Evolutionary conservation across 2,113 vertebrate genomes (phyloP), one percentile per base, ranked within the genome.

Genomic region (Mormyrus iriodes): DNA sequence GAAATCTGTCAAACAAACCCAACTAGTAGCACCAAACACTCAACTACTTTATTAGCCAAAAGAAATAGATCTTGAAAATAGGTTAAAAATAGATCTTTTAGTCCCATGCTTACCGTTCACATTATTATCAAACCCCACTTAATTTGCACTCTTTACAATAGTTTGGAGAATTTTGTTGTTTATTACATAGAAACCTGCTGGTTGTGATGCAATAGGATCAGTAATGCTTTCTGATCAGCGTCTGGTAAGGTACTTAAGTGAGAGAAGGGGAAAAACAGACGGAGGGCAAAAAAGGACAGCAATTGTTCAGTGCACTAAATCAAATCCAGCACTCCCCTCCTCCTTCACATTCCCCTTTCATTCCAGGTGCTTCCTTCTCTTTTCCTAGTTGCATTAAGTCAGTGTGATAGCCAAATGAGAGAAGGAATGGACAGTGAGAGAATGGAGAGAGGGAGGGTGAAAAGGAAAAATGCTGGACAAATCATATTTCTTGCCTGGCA

Each of bases 401-500:
- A 15, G 15, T 46, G 21, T 51, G 52, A 48, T 19, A n/a, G 88
- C 51, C 21, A 76, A 53, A 48, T 31, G 49, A 85, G 12, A 35
- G n/a, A 79, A 31, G 58, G 39, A 79, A 65, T 13, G 21, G 31
- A 52, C 24, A 86, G 51, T 8, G 42, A 65, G 21, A 49, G 53
- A 87, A 31, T 17, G 48, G 51, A n/a, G 42, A 39, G 44, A 44
- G 83, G 58, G 61, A 31, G 79, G 76, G 13, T 4, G 31, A 39
- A 49, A 49, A 61, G 27, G 42, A 88, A 83, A 89, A 88, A 90
- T 65, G 76, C 51, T 83, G 79, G 90, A 88, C 88, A 79, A 90
- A 87, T 88, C 21, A 91, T 85, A 90, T 90, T 91, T 88, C 89
- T 21, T 84, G 85, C 89, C 86, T 90, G 79, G 73, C 65, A 27